Evolutionary conservation across 2,797 vertebrate genomes (phyloP), one percentile per base, ranked within the genome.

Genomic region (Coreius guichenoti): DNA sequence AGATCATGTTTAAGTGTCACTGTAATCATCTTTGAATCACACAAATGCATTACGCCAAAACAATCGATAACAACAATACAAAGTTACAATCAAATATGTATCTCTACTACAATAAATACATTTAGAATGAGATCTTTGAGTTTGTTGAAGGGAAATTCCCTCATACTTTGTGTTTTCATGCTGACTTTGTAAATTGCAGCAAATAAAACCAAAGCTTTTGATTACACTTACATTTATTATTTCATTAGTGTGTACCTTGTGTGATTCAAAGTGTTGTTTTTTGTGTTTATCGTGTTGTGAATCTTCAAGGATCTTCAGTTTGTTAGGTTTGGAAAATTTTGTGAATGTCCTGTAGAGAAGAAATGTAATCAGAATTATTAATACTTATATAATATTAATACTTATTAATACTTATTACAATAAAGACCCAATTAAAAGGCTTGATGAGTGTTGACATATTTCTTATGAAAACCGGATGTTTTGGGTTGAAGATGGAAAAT

Each of bases 281-380:
- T 12, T 51, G 12, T 79, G 36, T 47, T 74, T 61, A 82, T 58
- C 61, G 26, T 75, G 69, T 33, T 39, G 73, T 73, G 14, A 43
- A 47, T 78, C 26, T 82, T 56, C 13, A 54, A 7, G 79, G 1
- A 14, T 90, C 86, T 77, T 89, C 87, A 58, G 67, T 81, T 63
- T 86, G 83, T 81, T 73, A 72, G 43, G 14, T 79, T 51, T 88
- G 1, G 94, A 83, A 12, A 36, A 92, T 74, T 51, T 29, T 84
- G 33, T 91, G 90, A 45, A 96, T 87, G 80, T 95, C 90, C 95
- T 96, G 88, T 67, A 70, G 51, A 75, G 81, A 49, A 89, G 45
- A 68, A 29, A 85, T 9, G 56, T 58, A 58, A 58, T n/a, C 56
- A n/a, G 1, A 58, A n/a, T 13, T n/a, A 58, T n/a, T 58, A n/a